Base-by-base conservation (phyloP, 2,113 vertebrate species). In the Mesocricetus auratus region DNA sequence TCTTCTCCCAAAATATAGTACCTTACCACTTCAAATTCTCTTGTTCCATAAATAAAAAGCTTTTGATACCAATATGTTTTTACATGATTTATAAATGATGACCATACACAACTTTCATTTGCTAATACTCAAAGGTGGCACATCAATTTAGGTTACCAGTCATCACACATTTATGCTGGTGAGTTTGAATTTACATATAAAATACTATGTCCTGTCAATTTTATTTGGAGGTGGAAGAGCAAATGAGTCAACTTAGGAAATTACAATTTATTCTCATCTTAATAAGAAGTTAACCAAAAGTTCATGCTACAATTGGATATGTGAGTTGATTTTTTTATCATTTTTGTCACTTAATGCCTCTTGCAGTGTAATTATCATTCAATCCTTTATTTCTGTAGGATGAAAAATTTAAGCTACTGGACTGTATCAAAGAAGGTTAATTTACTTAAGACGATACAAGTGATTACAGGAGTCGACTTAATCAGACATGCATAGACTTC, bases 41-140 rank as follows among this genome's bases (percentile, higher is more conserved):
- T 93, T 31, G 42, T 2, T 10, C 3, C 47, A 73, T 21, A n/a
- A 89, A 17, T 89, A 58, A 89, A 89, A 95, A 45, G 1, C 0
- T 87, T 77, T 92, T 53, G 47, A 5, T 88, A 4, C 4, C 17
- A 82, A 53, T 58, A 74, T 74, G 81, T 73, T 60, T 93, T 58
- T 60, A 74, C 58, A 60, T 89, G 4, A 95, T n/a, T 85, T 94
- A 73, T 39, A 92, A 50, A 75, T 92, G 16, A 92, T 94, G 64
- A 66, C 73, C 17, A 68, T 36, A 7, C 0, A 56, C 19, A 86
- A n/a, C 12, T 89, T 85, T 93, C 26, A 89, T 89, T 89, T 82
- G 36, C 4, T 89, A 90, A 93, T 89, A 81, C 74, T 22, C 45
- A 91, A 47, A 94, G 60, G 29, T 33, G 82, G 75, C 78, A 87